Evolutionary conservation across 2,888 invertebrate species (phyloP), one percentile per base, ranked within the genome.

Genomic region (Ptilodon capucinus): DNA sequence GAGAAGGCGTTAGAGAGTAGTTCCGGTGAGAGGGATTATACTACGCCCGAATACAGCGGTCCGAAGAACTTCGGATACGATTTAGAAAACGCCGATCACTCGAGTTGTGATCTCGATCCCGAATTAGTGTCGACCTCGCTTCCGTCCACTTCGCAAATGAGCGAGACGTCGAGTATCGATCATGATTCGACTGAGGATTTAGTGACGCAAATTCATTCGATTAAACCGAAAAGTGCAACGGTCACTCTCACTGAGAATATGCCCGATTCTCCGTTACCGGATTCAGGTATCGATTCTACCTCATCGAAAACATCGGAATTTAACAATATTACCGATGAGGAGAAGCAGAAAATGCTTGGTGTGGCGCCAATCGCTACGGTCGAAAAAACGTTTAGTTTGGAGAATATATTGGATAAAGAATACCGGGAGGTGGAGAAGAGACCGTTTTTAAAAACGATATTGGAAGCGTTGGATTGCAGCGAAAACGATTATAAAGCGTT

Each of bases 401-500:
- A 90, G 46, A 77, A 65, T 58, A 71, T 84, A 36, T 64, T 81
- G 51, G 89, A 87, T 28, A 83, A 57, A 46, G 85, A 90, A 52
- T 76, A 59, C n/a, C 86, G 74, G 48, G 89, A 91, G 34, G 82
- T 93, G 40, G 87, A 91, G 17, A 93, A 91, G 60, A 94, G 95
- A 68, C 96, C 98, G 0, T 98, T 98, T 86, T 90, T 99, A 60
- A 97, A 98, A 80, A 96, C 97, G 4, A 94, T 99, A 41, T 92
- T 98, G 51, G 95, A 95, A 66, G 95, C 97, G 0, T 90, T 99
- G 61, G 96, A 97, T 73, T 97, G 97, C 76, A 92, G 92, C 9
- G 98, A 98, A 76, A 98, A 98, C 84, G 99, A 99, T 91, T 99
- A 99, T 78, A 94, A 96, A 39, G 95, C 98, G 5, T 91, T 99